phyloP scores from a whole-genome alignment of 2,797 vertebrate genomes.

The Enteromius afrohamiltoni region DNA sequence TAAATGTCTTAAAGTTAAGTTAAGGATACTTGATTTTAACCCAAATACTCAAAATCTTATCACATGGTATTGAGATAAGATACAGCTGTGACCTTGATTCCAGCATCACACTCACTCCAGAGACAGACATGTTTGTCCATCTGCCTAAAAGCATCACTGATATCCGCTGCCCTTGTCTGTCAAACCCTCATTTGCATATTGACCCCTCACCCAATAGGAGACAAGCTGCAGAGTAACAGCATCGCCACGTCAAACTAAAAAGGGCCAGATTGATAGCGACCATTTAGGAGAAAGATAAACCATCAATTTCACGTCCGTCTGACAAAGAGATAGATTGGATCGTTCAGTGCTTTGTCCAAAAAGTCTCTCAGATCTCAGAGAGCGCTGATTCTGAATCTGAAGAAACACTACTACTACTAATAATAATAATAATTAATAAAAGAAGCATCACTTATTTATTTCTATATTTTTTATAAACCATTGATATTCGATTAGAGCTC shows the following conservation, averaged over 20 bases:
- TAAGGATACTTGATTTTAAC: not conserved
- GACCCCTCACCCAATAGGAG: constrained; percentile 48
- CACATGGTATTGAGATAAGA: not conserved
- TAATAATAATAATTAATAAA: not conserved
- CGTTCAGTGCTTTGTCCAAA: constrained; percentile 44
- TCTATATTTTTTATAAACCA: not conserved
- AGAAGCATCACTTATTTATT: not conserved
- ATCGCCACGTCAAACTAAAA: constrained; percentile 49
- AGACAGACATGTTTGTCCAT: constrained; percentile 52
- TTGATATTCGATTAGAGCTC: not conserved
- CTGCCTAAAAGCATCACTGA: constrained; percentile 36
- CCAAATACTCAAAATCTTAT: not conserved
- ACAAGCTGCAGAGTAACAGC: constrained; percentile 16
- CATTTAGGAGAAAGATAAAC: constrained; percentile 53
- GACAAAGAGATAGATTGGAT: constrained; percentile 50
- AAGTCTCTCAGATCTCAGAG: constrained; percentile 37
- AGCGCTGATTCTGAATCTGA: not conserved
- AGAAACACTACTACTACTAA: not conserved
- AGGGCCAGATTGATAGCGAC: constrained; percentile 50
- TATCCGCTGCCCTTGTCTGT: constrained; percentile 50
- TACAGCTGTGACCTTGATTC: constrained; percentile 34
- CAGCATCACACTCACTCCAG: constrained; percentile 21
- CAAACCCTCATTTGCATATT: constrained; percentile 56
- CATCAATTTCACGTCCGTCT: constrained; percentile 50
- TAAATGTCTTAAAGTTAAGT: not conserved